phyloP scores from a whole-genome alignment of 2,113 vertebrate genomes.

The Cryptomyrus ogoouensis region DNA sequence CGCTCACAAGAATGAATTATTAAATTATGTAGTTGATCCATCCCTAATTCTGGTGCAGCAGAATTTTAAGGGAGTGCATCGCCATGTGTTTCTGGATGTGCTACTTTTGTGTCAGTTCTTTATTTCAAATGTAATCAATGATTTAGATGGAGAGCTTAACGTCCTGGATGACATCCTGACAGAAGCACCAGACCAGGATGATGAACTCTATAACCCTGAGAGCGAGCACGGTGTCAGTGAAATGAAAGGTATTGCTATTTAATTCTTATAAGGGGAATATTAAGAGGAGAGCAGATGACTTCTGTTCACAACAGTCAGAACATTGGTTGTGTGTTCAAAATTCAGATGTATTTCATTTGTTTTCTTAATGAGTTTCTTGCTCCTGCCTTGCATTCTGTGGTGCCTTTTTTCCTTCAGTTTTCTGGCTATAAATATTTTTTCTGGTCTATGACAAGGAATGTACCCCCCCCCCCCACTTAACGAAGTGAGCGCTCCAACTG shows the following conservation, averaged over 20 bases:
- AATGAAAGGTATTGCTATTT: not conserved
- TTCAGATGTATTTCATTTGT: not conserved
- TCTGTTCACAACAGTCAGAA: too few species aligned
- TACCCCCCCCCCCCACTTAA: not conserved
- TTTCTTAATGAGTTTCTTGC: not conserved
- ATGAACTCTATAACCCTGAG: constrained; percentile 93
- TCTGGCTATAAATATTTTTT: not conserved
- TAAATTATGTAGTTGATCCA: not conserved
- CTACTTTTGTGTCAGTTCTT: not conserved
- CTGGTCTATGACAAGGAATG: not conserved
- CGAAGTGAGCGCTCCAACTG: not conserved
- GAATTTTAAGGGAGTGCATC: not conserved
- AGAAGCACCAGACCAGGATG: constrained; percentile 95
- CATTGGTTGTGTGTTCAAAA: not conserved
- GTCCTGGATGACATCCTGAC: constrained; percentile 95
- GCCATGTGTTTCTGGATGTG: not conserved
- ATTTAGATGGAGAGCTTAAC: constrained; percentile 87
- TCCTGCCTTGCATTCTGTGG: not conserved
- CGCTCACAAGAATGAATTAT: not conserved
- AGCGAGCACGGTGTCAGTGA: constrained; percentile 73
- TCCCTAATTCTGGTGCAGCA: not conserved
- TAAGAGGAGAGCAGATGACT: not conserved
- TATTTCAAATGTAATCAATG: not conserved
- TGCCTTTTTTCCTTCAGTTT: not conserved
- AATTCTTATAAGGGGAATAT: not conserved